Conservation (phyloP, 30 jellyfish, hydroid and myxozoan species). For the Turritopsis dohrnii region DNA sequence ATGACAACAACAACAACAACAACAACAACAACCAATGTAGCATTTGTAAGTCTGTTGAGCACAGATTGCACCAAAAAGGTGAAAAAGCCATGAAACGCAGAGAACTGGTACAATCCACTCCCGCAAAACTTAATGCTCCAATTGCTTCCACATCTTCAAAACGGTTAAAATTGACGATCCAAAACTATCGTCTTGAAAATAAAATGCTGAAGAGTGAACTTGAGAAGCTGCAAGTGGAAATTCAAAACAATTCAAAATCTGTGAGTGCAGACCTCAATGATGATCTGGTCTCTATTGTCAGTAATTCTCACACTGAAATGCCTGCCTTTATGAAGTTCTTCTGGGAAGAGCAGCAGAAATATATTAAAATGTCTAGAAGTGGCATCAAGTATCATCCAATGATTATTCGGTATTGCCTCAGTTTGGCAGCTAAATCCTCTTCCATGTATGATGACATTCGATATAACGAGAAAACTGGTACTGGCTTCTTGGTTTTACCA, state of each 20-base stretch:
- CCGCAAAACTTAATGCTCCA: slow-evolving; percentile 55
- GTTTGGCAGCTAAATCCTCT: slow-evolving; percentile 56
- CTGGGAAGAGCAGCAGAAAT: slow-evolving; percentile 77
- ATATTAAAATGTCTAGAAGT: slow-evolving; percentile 35
- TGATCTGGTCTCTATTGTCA: slow-evolving; percentile 40
- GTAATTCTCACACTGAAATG: slow-evolving; percentile 19
- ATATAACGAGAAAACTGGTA: slow-evolving; percentile 30
- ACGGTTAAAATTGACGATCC: slow-evolving; percentile 42
- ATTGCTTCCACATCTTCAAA: slow-evolving; percentile 40
- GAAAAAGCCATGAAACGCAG: background rate
- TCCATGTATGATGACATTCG: slow-evolving; percentile 57
- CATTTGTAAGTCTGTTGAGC: too few species aligned
- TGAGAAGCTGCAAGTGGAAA: slow-evolving; percentile 28
- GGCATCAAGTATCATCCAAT: slow-evolving; percentile 66
- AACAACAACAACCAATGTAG: too few species aligned
- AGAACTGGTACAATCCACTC: background rate
- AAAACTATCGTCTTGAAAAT: slow-evolving; percentile 40
- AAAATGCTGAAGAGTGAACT: slow-evolving; percentile 36
- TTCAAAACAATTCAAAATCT: slow-evolving; percentile 16
- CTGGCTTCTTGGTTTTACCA: slow-evolving; percentile 49
- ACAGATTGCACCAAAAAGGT: too few species aligned
- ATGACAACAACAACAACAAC: too few species aligned
- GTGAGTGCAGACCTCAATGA: slow-evolving; percentile 26
- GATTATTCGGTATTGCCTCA: slow-evolving; percentile 52
- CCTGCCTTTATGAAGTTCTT: slow-evolving; percentile 66